These are phyloP conservation scores for Enteromius fasciolatus DNA, from an alignment of 2,797 vertebrate genomes.

Conservation along the genomic window DNA sequence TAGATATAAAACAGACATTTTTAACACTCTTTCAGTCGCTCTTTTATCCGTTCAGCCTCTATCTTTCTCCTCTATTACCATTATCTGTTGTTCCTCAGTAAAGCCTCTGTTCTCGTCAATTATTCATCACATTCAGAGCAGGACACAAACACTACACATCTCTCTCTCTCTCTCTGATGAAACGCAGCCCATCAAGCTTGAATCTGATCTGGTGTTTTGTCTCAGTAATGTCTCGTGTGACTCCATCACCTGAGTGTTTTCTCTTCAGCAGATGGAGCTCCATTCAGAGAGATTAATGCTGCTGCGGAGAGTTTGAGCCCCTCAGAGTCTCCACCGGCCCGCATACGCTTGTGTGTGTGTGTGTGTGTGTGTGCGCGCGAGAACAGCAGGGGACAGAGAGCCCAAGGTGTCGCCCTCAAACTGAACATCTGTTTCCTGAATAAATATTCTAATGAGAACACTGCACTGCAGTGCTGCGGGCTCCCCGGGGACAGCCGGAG, in stretches of 20 bases:
- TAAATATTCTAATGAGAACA: conserved; percentile 82
- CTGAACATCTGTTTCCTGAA: conserved; percentile 81
- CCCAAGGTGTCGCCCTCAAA: conserved; percentile 80
- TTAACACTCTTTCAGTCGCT: background rate
- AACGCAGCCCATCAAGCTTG: conserved; percentile 20
- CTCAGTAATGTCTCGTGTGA: conserved; percentile 9
- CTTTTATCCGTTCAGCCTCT: background rate
- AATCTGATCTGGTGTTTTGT: conserved; percentile 23
- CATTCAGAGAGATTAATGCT: conserved; percentile 71
- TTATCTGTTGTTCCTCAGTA: conserved; percentile 70
- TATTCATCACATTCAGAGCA: conserved; percentile 74
- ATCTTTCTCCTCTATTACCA: conserved; percentile 69
- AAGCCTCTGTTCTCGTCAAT: conserved; percentile 75
- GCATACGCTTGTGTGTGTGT: background rate
- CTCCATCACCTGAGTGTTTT: conserved; percentile 23
- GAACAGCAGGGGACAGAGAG: conserved; percentile 76
- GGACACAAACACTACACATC: conserved; percentile 67
- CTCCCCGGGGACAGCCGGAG: conserved; percentile 59
- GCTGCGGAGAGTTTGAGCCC: conserved; percentile 67
- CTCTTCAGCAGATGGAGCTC: conserved; percentile 23
- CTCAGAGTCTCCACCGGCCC: conserved; percentile 43
- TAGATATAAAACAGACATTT: background rate
- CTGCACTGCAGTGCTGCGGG: conserved; percentile 69
- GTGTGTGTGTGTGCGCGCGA: conserved; percentile 59
- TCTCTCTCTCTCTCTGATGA: conserved; percentile 10